Percentiles rank a stretch among this genome's conserved stretches.
phyloP scores from a whole-genome alignment of 2,113 vertebrate species.

The Gila orcuttii region DNA sequence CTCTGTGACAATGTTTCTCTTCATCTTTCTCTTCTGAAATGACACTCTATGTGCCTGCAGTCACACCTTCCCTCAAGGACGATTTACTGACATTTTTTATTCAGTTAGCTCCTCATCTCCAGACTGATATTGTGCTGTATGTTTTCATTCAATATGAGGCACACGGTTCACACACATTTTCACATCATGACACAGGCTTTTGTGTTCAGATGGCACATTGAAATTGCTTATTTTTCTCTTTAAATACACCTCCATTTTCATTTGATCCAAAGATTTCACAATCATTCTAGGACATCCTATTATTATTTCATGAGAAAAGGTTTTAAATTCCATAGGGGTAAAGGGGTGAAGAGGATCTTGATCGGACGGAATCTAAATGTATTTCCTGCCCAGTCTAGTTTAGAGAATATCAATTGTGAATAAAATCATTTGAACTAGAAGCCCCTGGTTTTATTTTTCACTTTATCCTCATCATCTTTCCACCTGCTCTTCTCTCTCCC shows the following conservation, averaged over 20 bases:
- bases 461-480: background rate
- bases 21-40: background rate
- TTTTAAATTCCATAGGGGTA: background rate
- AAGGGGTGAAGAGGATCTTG: background rate
- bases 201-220: background rate
- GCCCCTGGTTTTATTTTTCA: background rate
- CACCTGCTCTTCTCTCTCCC: background rate
- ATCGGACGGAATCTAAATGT: background rate
- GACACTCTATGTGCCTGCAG: background rate
- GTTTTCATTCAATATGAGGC: background rate
- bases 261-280: conserved; percentile 17
- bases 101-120: conserved; percentile 6
- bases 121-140: conserved; percentile 31
- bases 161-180: background rate
- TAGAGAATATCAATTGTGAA: conserved; percentile 16
- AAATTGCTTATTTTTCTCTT: conserved; percentile 20
- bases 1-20: background rate
- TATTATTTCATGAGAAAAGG: conserved; percentile 36
- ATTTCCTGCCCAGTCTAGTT: conserved; percentile 14
- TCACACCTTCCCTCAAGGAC: conserved; percentile 16
- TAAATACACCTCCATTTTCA: conserved; percentile 8
- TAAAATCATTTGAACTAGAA: background rate
- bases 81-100: background rate
- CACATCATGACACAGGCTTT: conserved; percentile 16
- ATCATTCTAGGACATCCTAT: background rate